Evolutionary conservation across 1,140 invertebrate genomes (phyloP), one percentile per base, ranked within the genome.

Genomic region (Semibalanus balanoides): DNA sequence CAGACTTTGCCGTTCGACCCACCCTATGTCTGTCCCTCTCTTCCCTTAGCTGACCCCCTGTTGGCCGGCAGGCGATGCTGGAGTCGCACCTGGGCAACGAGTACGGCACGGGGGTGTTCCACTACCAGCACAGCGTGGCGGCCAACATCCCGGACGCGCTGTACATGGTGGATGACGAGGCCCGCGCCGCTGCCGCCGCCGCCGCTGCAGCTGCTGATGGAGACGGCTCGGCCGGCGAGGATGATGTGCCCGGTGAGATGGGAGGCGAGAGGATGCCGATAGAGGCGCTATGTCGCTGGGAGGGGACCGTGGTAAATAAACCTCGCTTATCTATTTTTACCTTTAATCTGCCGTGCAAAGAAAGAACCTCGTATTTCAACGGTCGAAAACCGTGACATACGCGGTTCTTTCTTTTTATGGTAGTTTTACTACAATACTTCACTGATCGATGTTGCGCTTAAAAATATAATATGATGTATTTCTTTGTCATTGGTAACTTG

Each of bases 111-210:
- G 51, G 51, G 7, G 51, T 64, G 51, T 64, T 64, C 51, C 51
- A 64, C 84, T 83, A 51, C 74, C 76, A n/a, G 76, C 76, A 25
- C 76, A 76, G 78, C 78, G 83, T 84, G 79, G 84, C 84, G n/a
- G 85, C 85, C 25, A 82, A 85, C 76, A 96, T 96, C 81, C 95
- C 95, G 0, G 95, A 97, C 84, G 94, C 94, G 1, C 85, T 97
- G 31, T 97, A 97, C 82, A 97, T 97, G 95, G 92, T 96, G 31
- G 89, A 91, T 31, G 88, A 90, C 76, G 88, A 88, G 78, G 84
- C 86, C 28, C 83, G 22, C 84, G 73, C 81, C 81, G 70, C 80
- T 71, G 14, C 77, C 79, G 76, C 78, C 5, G 35, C 79, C 84
- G 14, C 77, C 84, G 73, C 81, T 81, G 70, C 80, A 73, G 14